Percentiles rank a stretch among this genome's conserved stretches.
These are phyloP conservation scores for Argyra leucocephala DNA, from an alignment of 2,888 invertebrate genomes.

Conservation along the genomic window DNA sequence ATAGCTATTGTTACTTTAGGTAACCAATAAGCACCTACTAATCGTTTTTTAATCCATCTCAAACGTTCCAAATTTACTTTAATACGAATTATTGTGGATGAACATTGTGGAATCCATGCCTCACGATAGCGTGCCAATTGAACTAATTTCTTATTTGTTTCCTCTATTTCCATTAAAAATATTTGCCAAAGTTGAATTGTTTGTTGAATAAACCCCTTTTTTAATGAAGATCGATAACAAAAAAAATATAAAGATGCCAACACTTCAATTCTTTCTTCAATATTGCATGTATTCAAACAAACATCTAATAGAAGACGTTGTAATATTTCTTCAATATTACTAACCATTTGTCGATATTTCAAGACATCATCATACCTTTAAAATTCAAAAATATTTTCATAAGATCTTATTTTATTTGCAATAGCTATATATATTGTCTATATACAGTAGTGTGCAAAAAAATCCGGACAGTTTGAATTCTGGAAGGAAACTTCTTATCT, in stretches of 20 bases:
- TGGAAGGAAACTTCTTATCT: no score
- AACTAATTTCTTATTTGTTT: conserved; percentile 60
- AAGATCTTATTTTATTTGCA: neutral
- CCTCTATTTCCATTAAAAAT: conserved; percentile 66
- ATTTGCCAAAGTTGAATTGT: conserved; percentile 60
- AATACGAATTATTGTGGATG: conserved; percentile 62
- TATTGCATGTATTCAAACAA: conserved; percentile 67
- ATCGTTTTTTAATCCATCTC: conserved; percentile 51
- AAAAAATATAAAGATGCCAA: conserved; percentile 70
- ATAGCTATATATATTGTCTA: conserved; percentile 40
- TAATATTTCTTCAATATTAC: conserved; percentile 61
- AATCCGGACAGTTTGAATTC: no score
- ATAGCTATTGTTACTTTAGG: conserved; percentile 62
- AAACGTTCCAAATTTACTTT: conserved; percentile 58
- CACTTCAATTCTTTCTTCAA: conserved; percentile 70
- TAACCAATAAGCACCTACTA: conserved; percentile 69
- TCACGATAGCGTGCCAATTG: conserved; percentile 53
- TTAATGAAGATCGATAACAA: conserved; percentile 62
- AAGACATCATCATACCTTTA: conserved; percentile 31
- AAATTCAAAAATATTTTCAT: neutral
- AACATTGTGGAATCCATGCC: conserved; percentile 58
- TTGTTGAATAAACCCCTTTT: conserved; percentile 58
- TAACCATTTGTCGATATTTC: conserved; percentile 46
- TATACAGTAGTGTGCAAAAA: conserved; percentile 49
- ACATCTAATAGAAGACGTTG: conserved; percentile 72